phyloP scores from a whole-genome alignment of 2,888 invertebrate genomes.

The Deladenus siricidicola region DNA sequence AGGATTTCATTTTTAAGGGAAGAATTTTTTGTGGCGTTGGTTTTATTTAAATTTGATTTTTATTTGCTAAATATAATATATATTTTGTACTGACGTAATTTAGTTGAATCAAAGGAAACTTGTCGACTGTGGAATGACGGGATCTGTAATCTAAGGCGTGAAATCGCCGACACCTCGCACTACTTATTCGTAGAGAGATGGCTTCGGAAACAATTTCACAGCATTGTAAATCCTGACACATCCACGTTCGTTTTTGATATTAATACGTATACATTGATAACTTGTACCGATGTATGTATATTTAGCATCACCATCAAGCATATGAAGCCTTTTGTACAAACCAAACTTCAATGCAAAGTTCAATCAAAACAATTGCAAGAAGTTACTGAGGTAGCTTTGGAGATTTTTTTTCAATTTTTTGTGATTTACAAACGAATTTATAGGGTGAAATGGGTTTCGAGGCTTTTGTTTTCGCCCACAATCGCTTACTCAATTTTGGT shows the following conservation, averaged over 20 bases:
- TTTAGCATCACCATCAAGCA: constrained; percentile 40
- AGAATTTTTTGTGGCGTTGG: background rate
- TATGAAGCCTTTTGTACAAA: constrained; percentile 53
- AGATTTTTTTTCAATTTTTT: background rate
- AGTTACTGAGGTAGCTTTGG: constrained; percentile 43
- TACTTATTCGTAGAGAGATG: constrained; percentile 40
- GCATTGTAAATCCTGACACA: constrained; percentile 29
- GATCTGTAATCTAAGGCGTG: constrained; percentile 37
- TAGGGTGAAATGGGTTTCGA: constrained; percentile 27
- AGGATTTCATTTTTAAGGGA: background rate
- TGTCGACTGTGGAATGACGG: constrained; percentile 47
- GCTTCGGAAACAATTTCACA: constrained; percentile 47
- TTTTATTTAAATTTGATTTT: constrained; percentile 4
- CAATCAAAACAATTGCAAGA: constrained; percentile 45
- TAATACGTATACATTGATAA: background rate
- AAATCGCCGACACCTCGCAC: constrained; percentile 25
- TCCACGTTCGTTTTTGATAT: constrained; percentile 11
- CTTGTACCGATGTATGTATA: background rate
- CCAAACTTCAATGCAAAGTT: constrained; percentile 48
- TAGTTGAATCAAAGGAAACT: constrained; percentile 45
- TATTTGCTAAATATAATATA: constrained; percentile 21
- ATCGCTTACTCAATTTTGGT: constrained; percentile 29
- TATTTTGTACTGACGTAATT: constrained; percentile 22
- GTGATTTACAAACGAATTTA: too few species aligned
- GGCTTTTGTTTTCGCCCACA: constrained; percentile 29